Base-by-base conservation (phyloP, 2,888 invertebrate species). In the Heliconius ismenius region DNA sequence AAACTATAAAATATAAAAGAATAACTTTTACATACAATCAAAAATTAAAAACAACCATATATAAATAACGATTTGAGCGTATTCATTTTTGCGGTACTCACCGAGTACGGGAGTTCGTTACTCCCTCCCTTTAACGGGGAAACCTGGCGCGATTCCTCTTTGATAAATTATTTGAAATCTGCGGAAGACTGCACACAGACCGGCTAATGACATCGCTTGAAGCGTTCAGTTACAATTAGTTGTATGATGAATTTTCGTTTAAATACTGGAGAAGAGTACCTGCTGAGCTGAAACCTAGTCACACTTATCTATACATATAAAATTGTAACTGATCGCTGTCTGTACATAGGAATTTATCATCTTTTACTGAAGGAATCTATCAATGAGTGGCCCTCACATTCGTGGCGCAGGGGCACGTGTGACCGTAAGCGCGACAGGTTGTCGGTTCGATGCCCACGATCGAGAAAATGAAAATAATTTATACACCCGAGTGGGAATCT, bases 81-180 rank as follows among this genome's bases (percentile, higher is more conserved):
- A 62, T 73, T 24, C 36, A 73, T 36, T 60, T 73, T 62, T 63
- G 43, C 24, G 62, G 73, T 62, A 21, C 62, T 63, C 10, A 62
- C 62, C 26, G 24, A 62, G 28, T 24, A 62, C n/a, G 21, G 54
- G 60, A 73, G 62, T 63, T 73, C 62, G 62, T 60, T 73, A 73
- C 73, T 43, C 62, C 62, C 58, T 32, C n/a, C 24, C 70, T 70
- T 62, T 73, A 62, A 73, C 28, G 62, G 73, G 21, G 62, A 63
- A 63, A 73, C 73, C 73, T 73, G 73, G 72, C 43, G 73, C 73
- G 43, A 73, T 63, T n/a, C 21, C 72, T 39, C 73, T 73, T 73
- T 73, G 73, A 73, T 73, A 63, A 73, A 73, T 73, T 63, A 73
- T 73, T 73, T 73, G 62, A 73, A 73, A 73, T 73, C 73, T 73